Evolutionary conservation across 2,113 vertebrate species (phyloP).

Genomic region (Ammodytes marinus): DNA sequence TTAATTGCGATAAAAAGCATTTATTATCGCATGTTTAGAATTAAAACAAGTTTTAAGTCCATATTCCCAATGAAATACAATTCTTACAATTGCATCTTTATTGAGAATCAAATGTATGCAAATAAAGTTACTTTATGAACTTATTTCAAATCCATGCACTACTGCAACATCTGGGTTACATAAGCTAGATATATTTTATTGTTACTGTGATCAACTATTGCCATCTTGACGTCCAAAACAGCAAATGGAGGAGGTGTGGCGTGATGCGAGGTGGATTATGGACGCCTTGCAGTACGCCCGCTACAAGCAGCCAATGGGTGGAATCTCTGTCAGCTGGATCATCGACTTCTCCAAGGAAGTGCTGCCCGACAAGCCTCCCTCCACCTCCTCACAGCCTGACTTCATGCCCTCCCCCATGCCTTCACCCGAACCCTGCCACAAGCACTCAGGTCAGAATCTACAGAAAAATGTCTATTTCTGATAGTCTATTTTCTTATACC

Average conservation of each 20-base stretch:
- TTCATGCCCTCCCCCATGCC: constrained; percentile 89
- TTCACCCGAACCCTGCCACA: constrained; percentile 86
- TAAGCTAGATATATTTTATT: neutral
- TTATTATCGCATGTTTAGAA: too few species aligned
- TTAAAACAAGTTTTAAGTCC: too few species aligned
- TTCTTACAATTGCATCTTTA: too few species aligned
- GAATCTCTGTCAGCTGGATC: constrained; percentile 87
- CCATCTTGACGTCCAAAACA: constrained; percentile 59
- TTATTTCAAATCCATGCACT: neutral
- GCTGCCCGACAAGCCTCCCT: constrained; percentile 81
- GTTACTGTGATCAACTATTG: neutral
- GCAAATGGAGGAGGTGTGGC: constrained; percentile 96
- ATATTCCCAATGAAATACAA: too few species aligned
- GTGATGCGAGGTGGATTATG: constrained; percentile 93
- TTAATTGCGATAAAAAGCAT: too few species aligned
- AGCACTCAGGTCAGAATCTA: constrained; percentile 84
- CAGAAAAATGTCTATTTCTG: neutral
- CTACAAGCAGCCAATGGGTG: constrained; percentile 91
- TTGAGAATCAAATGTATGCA: too few species aligned
- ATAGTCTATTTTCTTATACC: neutral
- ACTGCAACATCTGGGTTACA: neutral
- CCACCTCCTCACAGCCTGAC: constrained; percentile 86
- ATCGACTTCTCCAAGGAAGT: constrained; percentile 83
- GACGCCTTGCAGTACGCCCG: constrained; percentile 91
- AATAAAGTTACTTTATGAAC: too few species aligned